A percentile compares a stretch with the other conserved stretches of the same genome.
phyloP scores from a whole-genome alignment of 64 coral and sea anemone species.

The Orbicella faveolata region DNA sequence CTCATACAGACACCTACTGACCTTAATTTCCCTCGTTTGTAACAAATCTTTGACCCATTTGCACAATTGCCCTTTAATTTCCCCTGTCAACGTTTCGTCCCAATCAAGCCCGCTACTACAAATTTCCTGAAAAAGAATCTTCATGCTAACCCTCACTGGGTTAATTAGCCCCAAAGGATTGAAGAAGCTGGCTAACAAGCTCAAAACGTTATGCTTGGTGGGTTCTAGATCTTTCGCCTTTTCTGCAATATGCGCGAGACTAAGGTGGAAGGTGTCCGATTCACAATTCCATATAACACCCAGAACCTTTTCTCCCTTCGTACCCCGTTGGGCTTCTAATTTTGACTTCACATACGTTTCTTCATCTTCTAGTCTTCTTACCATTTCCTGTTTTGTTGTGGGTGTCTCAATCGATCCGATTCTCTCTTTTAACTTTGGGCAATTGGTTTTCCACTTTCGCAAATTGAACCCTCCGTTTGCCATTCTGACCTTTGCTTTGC shows the following conservation, averaged over 20 bases:
- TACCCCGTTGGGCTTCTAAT: neutral
- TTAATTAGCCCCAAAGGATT: constrained; percentile 29
- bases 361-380: neutral
- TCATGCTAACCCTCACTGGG: constrained; percentile 23
- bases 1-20: neutral
- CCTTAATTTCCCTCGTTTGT: neutral
- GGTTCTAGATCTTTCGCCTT: neutral
- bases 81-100: constrained; percentile 9
- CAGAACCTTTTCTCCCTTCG: neutral
- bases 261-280: neutral
- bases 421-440: neutral
- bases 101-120: constrained; percentile 7
- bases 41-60: constrained; percentile 26
- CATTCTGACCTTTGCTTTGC: constrained; percentile 31
- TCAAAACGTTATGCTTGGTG: neutral
- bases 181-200: neutral
- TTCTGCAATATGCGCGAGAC: neutral
- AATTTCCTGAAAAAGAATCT: constrained; percentile 53
- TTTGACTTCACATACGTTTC: neutral
- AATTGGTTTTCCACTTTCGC: constrained; percentile 32
- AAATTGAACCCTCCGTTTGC: too few relatives aligned
- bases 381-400: neutral
- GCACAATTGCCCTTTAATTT: neutral
- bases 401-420: neutral
- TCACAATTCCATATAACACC: neutral